These are phyloP conservation scores for Palythoa heliodiscus DNA, from an alignment of 92 coral and sea anemone species.

Conservation along the genomic window DNA sequence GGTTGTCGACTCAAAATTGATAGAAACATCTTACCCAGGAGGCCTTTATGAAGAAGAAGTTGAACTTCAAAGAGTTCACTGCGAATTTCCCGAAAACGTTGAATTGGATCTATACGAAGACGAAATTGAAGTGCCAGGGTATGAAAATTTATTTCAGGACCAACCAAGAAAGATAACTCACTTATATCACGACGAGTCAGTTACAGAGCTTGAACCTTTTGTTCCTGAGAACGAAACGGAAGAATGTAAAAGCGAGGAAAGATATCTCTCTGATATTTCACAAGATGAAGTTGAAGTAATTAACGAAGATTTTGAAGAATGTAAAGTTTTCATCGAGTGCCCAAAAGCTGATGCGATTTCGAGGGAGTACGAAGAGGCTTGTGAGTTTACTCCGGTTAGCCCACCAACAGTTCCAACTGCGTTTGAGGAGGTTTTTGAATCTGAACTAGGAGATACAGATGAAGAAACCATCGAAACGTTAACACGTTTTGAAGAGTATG, in stretches of 20 bases:
- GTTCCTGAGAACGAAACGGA: constrained; percentile 9
- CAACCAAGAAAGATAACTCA: constrained; percentile 33
- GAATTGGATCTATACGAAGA: constrained; percentile 49
- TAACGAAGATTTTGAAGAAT: constrained; percentile 34
- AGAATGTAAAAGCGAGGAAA: constrained; percentile 34
- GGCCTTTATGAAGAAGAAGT: constrained; percentile 30
- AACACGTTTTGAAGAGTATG: constrained; percentile 33
- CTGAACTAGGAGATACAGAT: constrained; percentile 36
- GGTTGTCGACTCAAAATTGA: neutral
- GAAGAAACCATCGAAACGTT: constrained; percentile 29
- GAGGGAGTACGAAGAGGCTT: constrained; percentile 33
- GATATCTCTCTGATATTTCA: constrained; percentile 27
- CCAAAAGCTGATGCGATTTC: constrained; percentile 32
- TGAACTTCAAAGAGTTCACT: constrained; percentile 6
- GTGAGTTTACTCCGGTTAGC: constrained; percentile 34
- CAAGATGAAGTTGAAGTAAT: constrained; percentile 41
- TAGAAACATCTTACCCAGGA: constrained; percentile 25
- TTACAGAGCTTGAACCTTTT: constrained; percentile 1
- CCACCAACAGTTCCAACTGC: constrained; percentile 37
- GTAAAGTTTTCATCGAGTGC: constrained; percentile 36
- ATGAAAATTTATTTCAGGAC: constrained; percentile 36
- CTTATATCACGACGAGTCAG: constrained; percentile 26
- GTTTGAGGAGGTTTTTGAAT: constrained; percentile 32
- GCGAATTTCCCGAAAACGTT: constrained; percentile 17
- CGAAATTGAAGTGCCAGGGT: constrained; percentile 63